These are phyloP conservation scores for Liparis tanakae DNA, from an alignment of 2,797 vertebrate genomes.

Conservation along the genomic window DNA sequence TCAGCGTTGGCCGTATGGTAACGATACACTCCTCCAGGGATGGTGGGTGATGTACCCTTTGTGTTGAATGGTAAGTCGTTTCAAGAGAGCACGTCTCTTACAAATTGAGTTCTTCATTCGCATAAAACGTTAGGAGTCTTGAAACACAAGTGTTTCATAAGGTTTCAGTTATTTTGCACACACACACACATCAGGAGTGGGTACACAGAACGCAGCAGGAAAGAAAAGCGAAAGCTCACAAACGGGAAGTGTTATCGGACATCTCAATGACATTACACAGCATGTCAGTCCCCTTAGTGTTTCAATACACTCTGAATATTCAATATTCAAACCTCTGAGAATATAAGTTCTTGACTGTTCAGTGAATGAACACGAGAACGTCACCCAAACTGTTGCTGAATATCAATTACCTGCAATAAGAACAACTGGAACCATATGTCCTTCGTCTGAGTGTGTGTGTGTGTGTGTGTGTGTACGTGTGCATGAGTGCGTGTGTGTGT, in stretches of 20 bases:
- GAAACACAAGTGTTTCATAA: constrained; percentile 17
- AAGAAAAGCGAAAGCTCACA: constrained; percentile 8
- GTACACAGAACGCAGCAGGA: background rate
- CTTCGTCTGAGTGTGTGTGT: constrained; percentile 8
- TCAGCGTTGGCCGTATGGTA: constrained; percentile 26
- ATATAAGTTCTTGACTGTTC: constrained; percentile 16
- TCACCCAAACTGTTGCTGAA: constrained; percentile 19
- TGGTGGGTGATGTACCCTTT: constrained; percentile 28
- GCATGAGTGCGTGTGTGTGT: constrained; percentile 4
- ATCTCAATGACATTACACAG: constrained; percentile 16
- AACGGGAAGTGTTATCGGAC: constrained; percentile 12
- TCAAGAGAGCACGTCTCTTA: constrained; percentile 22
- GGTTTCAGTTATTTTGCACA: constrained; percentile 20
- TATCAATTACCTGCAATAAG: constrained; percentile 37
- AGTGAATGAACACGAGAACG: constrained; percentile 1
- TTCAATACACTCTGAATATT: constrained; percentile 19
- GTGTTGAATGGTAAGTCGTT: constrained; percentile 24
- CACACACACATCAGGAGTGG: background rate
- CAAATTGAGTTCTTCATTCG: constrained; percentile 24
- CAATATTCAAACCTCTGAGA: constrained; percentile 26
- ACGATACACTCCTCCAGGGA: constrained; percentile 18
- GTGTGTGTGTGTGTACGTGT: constrained; percentile 2
- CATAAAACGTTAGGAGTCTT: constrained; percentile 12
- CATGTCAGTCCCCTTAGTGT: constrained; percentile 11
- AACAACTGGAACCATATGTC: constrained; percentile 49